Evolutionary conservation across 2,888 invertebrate species (phyloP), one percentile per base, ranked within the genome.

Genomic region (Aricia artaxerxes): DNA sequence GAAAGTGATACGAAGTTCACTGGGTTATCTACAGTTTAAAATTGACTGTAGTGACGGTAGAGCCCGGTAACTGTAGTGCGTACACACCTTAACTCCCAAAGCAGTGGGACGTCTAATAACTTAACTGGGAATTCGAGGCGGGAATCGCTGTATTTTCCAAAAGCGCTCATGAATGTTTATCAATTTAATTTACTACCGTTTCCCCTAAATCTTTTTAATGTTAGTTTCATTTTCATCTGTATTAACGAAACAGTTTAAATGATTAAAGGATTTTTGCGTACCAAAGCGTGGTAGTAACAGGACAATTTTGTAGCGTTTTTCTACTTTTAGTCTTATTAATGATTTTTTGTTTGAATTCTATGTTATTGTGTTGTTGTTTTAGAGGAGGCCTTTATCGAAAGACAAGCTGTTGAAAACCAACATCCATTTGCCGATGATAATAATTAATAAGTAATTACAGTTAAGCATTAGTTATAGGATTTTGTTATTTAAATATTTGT

Each of bases 111-210:
- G 69, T 69, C 69, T 76, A 76, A 76, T 57, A 76, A 76, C 76
- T 53, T 76, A 57, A 76, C 76, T 76, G 76, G 76, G 57, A 76
- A 76, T 76, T 76, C 76, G 76, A 13, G 13, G 35, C 35, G 76
- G 31, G 24, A 57, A 76, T 69, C 35, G 35, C 69, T 69, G 69
- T 69, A 69, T 69, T 69, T 69, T 69, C 69, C 35, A 69, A 69
- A 69, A 16, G 69, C 69, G 16, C 69, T 69, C 69, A 69, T 69
- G 69, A 69, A 69, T 69, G 69, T 69, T 69, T 69, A 69, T 69
- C 69, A 69, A 69, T 69, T 69, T 16, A 69, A 69, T 69, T 69
- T 69, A 69, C 69, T 69, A 16, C 69, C 35, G 35, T 13, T 69
- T 35, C 69, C 69, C 69, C 69, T 69, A 69, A 69, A 69, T 69